phyloP scores from a whole-genome alignment of 2,797 vertebrate species.

The Trachops cirrhosus region DNA sequence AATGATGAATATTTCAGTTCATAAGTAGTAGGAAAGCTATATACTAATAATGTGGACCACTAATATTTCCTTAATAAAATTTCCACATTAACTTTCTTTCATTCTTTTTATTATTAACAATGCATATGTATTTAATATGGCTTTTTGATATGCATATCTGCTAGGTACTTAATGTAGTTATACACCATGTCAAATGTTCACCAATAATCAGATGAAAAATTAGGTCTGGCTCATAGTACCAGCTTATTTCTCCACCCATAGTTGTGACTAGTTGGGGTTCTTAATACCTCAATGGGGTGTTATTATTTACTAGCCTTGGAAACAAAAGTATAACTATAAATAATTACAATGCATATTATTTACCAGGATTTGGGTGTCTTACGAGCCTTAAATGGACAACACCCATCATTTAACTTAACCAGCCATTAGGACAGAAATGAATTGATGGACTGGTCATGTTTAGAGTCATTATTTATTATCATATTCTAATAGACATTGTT shows the following conservation, averaged over 20 bases:
- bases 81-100: constrained; percentile 39
- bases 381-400: constrained; percentile 52
- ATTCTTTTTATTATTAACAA: constrained; percentile 57
- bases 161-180: constrained; percentile 57
- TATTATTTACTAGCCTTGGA: constrained; percentile 49
- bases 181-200: constrained; percentile 61
- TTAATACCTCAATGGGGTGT: constrained; percentile 11
- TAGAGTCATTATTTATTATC: constrained; percentile 61
- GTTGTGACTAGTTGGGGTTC: constrained; percentile 50
- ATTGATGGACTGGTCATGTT: constrained; percentile 64
- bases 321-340: constrained; percentile 55
- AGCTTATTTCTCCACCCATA: constrained; percentile 40
- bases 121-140: constrained; percentile 55
- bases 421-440: constrained; percentile 53
- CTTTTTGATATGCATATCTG: constrained; percentile 62
- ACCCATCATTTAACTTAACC: constrained; percentile 51
- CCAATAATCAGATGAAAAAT: constrained; percentile 51
- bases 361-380: constrained; percentile 50
- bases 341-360: constrained; percentile 59
- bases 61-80: constrained; percentile 57
- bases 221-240: constrained; percentile 39
- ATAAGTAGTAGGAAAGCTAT: constrained; percentile 56
- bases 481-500: constrained; percentile 68
- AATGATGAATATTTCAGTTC: constrained; percentile 50
- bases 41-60: constrained; percentile 16